Percentiles rank a stretch among this genome's conserved stretches.
phyloP scores from a whole-genome alignment of 2,888 invertebrate species.

The Microdon myrmicae region DNA sequence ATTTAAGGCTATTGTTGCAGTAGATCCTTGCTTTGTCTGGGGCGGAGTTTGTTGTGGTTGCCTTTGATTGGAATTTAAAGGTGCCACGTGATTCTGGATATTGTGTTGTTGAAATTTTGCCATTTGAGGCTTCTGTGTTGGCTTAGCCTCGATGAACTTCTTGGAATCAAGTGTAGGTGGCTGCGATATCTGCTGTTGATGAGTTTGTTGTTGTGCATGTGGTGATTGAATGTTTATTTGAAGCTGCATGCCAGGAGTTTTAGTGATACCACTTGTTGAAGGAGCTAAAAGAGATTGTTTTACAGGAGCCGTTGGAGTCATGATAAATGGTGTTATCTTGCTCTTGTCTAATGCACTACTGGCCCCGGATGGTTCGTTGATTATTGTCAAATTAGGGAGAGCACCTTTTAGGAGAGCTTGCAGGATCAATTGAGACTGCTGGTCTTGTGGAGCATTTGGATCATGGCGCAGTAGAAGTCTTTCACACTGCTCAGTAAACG shows the following conservation, averaged over 20 bases:
- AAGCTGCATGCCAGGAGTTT: constrained; percentile 31
- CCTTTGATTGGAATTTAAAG: constrained; percentile 30
- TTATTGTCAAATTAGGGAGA: constrained; percentile 65
- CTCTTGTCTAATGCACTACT: constrained; percentile 19
- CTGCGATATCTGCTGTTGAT: constrained; percentile 25
- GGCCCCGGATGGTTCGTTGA: constrained; percentile 61
- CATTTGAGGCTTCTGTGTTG: constrained; percentile 30
- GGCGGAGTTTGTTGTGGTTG: constrained; percentile 41
- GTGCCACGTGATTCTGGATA: constrained; percentile 17
- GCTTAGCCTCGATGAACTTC: constrained; percentile 18
- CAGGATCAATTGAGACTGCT: constrained; percentile 66
- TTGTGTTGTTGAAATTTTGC: constrained; percentile 40
- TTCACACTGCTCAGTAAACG: constrained; percentile 76
- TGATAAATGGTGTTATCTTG: constrained; percentile 27
- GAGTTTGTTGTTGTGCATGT: constrained; percentile 39
- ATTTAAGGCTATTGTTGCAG: constrained; percentile 44
- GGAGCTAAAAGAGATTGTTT: constrained; percentile 14
- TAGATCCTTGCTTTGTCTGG: constrained; percentile 37
- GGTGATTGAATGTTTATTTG: constrained; percentile 37
- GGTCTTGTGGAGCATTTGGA: constrained; percentile 70
- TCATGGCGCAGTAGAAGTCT: constrained; percentile 75
- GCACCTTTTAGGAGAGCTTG: constrained; percentile 67
- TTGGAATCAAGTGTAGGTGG: too few relatives aligned
- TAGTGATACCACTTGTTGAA: constrained; percentile 20
- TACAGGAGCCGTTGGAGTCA: constrained; percentile 13